Conservation (phyloP, 2,888 invertebrate species). For the Dasypogon diadema region DNA sequence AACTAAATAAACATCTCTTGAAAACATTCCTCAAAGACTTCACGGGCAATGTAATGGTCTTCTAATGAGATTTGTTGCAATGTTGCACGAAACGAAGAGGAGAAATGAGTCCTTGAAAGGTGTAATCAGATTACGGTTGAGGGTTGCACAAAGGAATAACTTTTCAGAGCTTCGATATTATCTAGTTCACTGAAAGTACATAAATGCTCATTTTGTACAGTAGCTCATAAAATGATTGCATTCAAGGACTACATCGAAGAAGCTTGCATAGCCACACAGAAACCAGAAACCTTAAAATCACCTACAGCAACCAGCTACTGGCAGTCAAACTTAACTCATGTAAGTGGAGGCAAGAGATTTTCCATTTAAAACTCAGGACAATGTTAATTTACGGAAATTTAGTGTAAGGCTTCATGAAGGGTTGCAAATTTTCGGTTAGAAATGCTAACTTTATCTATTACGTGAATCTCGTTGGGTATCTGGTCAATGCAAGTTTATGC, state of each 20-base stretch:
- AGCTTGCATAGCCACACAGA: neutral
- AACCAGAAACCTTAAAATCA: neutral
- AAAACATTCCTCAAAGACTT: no score
- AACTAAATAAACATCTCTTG: no score
- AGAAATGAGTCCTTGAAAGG: conserved; percentile 22
- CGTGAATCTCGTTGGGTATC: neutral
- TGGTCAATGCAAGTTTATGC: conserved; percentile 15
- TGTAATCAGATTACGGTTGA: conserved; percentile 31
- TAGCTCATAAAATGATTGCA: neutral
- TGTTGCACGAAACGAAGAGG: neutral
- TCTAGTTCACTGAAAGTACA: neutral
- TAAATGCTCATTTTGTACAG: neutral
- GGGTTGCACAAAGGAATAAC: neutral
- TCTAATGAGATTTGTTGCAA: neutral
- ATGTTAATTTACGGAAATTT: conserved; percentile 37
- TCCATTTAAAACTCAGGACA: conserved; percentile 16
- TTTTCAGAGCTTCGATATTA: neutral
- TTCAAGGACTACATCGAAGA: neutral
- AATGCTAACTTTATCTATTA: conserved; percentile 28
- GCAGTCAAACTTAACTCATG: conserved; percentile 3
- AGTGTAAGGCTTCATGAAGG: conserved; percentile 1
- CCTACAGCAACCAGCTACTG: neutral
- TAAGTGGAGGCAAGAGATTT: conserved; percentile 4
- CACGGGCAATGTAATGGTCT: conserved; percentile 20
- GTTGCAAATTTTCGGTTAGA: neutral